phyloP scores from a whole-genome alignment of 2,797 vertebrate species.

The Harpagifer antarcticus region DNA sequence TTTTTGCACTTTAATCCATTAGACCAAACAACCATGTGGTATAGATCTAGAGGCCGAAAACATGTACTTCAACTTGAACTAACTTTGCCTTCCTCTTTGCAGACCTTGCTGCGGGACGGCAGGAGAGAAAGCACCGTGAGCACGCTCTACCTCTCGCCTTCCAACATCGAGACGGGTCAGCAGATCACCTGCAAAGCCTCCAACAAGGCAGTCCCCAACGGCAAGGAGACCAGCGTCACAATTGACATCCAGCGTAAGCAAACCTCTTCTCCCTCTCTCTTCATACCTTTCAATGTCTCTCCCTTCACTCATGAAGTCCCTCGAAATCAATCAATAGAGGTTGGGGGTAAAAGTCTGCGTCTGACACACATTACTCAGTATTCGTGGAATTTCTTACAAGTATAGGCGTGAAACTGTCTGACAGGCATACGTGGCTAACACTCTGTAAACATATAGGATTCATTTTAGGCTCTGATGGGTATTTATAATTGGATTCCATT shows the following conservation, averaged over 20 bases:
- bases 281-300: neutral
- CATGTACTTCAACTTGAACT: neutral
- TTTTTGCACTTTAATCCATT: neutral
- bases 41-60: constrained; percentile 5
- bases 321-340: constrained; percentile 18
- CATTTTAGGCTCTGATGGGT: constrained; percentile 62
- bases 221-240: constrained; percentile 95
- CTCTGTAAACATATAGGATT: constrained; percentile 52
- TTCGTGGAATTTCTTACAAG: constrained; percentile 42
- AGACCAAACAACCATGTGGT: neutral
- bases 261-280: neutral
- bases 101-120: constrained; percentile 93
- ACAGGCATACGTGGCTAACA: constrained; percentile 41
- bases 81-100: constrained; percentile 29
- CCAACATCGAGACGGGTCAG: constrained; percentile 95
- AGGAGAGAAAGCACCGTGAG: constrained; percentile 95
- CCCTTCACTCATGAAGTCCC: neutral
- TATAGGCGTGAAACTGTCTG: constrained; percentile 39
- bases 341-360: neutral
- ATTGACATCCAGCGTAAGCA: constrained; percentile 98
- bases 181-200: constrained; percentile 94
- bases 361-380: constrained; percentile 19
- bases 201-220: constrained; percentile 95
- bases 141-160: constrained; percentile 93
- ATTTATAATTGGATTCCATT: constrained; percentile 71